phyloP scores from a whole-genome alignment of 2,113 vertebrate species.

The Trinectes maculatus region DNA sequence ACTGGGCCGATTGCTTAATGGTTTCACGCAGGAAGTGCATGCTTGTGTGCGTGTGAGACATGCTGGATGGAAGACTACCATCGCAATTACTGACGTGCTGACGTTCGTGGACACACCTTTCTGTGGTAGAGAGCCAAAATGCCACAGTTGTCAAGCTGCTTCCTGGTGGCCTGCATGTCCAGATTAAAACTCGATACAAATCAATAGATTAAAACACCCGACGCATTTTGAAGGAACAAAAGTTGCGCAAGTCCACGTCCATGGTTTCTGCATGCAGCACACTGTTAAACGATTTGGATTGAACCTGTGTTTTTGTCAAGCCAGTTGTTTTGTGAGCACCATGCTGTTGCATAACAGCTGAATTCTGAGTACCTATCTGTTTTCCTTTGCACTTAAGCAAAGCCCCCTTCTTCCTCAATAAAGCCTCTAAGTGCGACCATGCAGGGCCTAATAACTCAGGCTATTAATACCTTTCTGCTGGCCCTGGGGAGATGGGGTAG shows the following conservation, averaged over 20 bases:
- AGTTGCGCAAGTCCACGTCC: not conserved
- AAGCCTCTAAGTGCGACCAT: slow-evolving; percentile 62
- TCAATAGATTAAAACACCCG: not conserved
- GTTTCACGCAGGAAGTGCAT: slow-evolving; percentile 56
- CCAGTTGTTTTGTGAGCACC: slow-evolving; percentile 19
- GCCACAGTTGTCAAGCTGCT: slow-evolving; percentile 8
- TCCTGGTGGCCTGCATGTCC: slow-evolving; percentile 3
- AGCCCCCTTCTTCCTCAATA: slow-evolving; percentile 27
- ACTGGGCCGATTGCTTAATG: slow-evolving; percentile 39
- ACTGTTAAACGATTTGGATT: not conserved
- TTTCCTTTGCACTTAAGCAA: slow-evolving; percentile 44
- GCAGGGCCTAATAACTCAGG: slow-evolving; percentile 68
- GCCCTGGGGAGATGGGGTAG: slow-evolving; percentile 78
- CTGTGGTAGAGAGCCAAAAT: slow-evolving; percentile 36
- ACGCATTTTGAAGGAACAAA: not conserved
- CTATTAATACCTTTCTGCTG: slow-evolving; percentile 78
- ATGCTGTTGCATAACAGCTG: slow-evolving; percentile 55
- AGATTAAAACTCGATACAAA: not conserved
- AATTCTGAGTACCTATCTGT: slow-evolving; percentile 42
- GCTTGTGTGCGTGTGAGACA: not conserved
- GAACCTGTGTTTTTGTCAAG: not conserved
- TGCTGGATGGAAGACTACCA: slow-evolving; percentile 23
- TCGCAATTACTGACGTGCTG: slow-evolving; percentile 36
- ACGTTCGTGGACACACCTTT: slow-evolving; percentile 53
- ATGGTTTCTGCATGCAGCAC: not conserved